Evolutionary conservation across 2,113 vertebrate species (phyloP), one percentile per base, ranked within the genome.

Genomic region (Atrichornis clamosus): DNA sequence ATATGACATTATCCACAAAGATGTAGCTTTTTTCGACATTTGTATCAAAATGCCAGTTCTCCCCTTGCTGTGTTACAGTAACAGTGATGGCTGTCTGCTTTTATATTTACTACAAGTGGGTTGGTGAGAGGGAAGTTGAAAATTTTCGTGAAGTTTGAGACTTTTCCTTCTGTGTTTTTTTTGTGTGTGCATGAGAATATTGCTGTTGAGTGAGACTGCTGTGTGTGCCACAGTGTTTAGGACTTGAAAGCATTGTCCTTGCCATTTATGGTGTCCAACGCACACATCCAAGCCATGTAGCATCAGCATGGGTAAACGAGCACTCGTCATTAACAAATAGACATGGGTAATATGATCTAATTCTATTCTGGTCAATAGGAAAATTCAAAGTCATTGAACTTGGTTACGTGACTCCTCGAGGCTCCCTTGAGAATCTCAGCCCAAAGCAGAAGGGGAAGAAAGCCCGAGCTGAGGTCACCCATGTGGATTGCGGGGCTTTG

Each of bases 321-420:
- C 0, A 2, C 69, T 92, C 0, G 6, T 94, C 11, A 65, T 90
- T 96, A 92, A 89, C 95, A 90, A 95, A 84, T 8, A 95, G 93
- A 28, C 47, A 3, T 16, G 93, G 47, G 94, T 96, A 97, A 97
- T 13, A 32, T 72, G 92, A 97, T 92, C 94, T 90, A 67, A 53
- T 84, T 90, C 90, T 94, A 95, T 96, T 96, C 93, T 95, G 68
- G 96, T 97, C 92, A 84, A 78, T 90, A 84, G 96, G 92, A 97
- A 90, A 93, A 94, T 94, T 92, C 79, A 62, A 49, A 96, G 80
- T 63, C 0, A 2, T 90, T 93, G 83, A 75, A 87, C 80, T 86
- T 70, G 55, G 90, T 95, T 93, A 92, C 32, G 39, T 81, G 94
- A 95, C 42, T 93, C 91, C 89, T 88, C 0, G 1, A 93, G 64